These are phyloP conservation scores for Tetragonula clypearis DNA, from an alignment of 1,140 invertebrate species.

Conservation along the genomic window DNA sequence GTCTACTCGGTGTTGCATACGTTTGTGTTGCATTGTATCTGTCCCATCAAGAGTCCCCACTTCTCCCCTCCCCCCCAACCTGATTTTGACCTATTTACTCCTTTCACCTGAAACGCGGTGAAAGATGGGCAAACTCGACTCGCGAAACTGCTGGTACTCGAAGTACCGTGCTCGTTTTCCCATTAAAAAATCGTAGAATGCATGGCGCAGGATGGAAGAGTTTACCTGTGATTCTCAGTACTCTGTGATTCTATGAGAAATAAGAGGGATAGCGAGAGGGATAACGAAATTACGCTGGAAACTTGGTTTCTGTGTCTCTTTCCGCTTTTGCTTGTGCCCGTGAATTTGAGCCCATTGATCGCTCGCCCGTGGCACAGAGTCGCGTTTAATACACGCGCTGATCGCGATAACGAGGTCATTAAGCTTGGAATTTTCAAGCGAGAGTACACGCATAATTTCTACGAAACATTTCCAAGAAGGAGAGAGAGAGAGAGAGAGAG, in stretches of 20 bases:
- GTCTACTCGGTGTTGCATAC: not conserved
- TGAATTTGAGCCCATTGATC: too few relatives aligned
- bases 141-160: conserved; percentile 7
- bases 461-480: too few relatives aligned
- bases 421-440: not conserved
- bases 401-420: not conserved
- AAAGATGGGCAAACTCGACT: conserved; percentile 8
- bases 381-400: not conserved
- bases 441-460: not conserved
- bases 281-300: not conserved
- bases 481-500: too few relatives aligned
- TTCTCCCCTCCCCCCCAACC: too few relatives aligned
- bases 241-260: not conserved
- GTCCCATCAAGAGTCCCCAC: too few relatives aligned
- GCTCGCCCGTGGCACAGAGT: not conserved
- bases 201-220: not conserved
- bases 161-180: not conserved
- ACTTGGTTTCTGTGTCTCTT: not conserved
- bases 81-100: conserved; percentile 36
- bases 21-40: conserved; percentile 1
- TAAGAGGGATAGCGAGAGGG: not conserved
- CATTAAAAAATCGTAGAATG: not conserved
- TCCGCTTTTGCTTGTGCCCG: too few relatives aligned
- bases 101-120: conserved; percentile 51
- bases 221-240: too few relatives aligned